phyloP scores from a whole-genome alignment of 2,888 invertebrate species.

The Diarsia brunnea region DNA sequence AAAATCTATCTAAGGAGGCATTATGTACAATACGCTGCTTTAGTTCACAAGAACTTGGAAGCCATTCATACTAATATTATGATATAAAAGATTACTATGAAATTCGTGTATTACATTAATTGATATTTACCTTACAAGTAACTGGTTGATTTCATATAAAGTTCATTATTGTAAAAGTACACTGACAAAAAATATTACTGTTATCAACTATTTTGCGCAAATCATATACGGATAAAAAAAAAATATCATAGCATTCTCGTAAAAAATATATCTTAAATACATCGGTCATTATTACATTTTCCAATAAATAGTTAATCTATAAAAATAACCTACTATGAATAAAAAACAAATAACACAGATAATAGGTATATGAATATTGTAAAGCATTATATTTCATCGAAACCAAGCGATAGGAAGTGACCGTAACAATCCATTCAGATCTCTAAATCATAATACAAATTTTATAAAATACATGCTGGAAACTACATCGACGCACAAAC shows the following conservation, averaged over 20 bases:
- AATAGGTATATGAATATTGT: slow-evolving; percentile 56
- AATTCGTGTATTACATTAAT: slow-evolving; percentile 57
- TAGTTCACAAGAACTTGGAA: slow-evolving; percentile 77
- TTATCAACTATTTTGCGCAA: slow-evolving; percentile 51
- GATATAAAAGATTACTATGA: slow-evolving; percentile 50
- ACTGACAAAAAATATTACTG: slow-evolving; percentile 38
- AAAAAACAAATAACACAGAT: slow-evolving; percentile 68
- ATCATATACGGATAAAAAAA: slow-evolving; percentile 43
- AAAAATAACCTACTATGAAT: slow-evolving; percentile 69
- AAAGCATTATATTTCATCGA: slow-evolving; percentile 63
- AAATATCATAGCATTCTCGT: slow-evolving; percentile 60
- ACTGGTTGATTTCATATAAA: slow-evolving; percentile 36
- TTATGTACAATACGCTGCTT: slow-evolving; percentile 76
- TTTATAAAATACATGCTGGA: slow-evolving; percentile 26
- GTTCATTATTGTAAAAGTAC: slow-evolving; percentile 45
- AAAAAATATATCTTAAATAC: slow-evolving; percentile 61
- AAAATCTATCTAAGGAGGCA: slow-evolving; percentile 78
- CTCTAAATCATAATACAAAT: slow-evolving; percentile 69
- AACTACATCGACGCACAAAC: background rate
- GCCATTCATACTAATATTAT: slow-evolving; percentile 70
- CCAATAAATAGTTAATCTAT: slow-evolving; percentile 76
- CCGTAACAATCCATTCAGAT: slow-evolving; percentile 75
- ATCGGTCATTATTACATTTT: slow-evolving; percentile 66
- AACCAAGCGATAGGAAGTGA: slow-evolving; percentile 55
- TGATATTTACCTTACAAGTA: slow-evolving; percentile 52